phyloP scores from a whole-genome alignment of 1,140 invertebrate genomes.

The Lerema accius region DNA sequence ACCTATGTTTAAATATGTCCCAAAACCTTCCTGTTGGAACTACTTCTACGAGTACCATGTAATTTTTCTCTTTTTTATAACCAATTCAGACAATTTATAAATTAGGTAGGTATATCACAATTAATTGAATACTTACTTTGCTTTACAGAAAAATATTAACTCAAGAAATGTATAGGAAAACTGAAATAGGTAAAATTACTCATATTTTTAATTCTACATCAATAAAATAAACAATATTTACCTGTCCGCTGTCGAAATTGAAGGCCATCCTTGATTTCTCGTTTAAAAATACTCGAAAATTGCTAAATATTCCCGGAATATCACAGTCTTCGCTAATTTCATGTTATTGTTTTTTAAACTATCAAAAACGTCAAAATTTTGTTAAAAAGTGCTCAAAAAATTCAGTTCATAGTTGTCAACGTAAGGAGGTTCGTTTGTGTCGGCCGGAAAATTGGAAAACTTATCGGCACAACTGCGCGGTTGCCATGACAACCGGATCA shows the following conservation, averaged over 20 bases:
- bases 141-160: conserved; percentile 29
- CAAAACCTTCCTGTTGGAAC: no score
- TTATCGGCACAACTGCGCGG: conserved; percentile 71
- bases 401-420: conserved; percentile 42
- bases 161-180: no score
- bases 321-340: conserved; percentile 45
- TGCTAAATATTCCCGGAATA: conserved; percentile 46
- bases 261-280: conserved; percentile 59
- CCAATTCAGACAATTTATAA: no score
- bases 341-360: conserved; percentile 47
- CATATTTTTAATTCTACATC: no score
- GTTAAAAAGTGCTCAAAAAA: conserved; percentile 23
- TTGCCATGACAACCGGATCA: conserved; percentile 54
- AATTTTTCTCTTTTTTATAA: no score
- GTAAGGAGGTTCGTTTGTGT: conserved; percentile 32
- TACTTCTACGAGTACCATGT: no score
- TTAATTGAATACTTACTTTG: no score
- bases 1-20: no score
- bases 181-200: no score
- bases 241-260: conserved; percentile 75
- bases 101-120: no score
- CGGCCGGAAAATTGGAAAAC: conserved; percentile 56
- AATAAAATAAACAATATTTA: conserved; percentile 49
- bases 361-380: conserved; percentile 55
- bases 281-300: conserved; percentile 33